Percentiles rank a stretch among this genome's conserved stretches.
Conservation (phyloP, 1,140 invertebrate species). For the Contarinia nasturtii region DNA sequence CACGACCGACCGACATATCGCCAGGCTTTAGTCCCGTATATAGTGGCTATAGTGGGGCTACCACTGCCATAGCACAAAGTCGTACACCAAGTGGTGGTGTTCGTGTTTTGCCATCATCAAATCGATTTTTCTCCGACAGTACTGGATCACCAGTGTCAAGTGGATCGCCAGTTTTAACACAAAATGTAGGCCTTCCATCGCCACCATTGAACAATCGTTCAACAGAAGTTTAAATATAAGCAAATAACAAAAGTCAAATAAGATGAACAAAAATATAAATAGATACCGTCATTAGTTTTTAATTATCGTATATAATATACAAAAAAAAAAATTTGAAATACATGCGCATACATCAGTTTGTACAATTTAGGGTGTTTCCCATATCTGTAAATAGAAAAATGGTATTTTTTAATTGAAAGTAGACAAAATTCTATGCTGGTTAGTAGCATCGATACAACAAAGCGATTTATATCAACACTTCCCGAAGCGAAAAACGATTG, state of each 20-base stretch:
- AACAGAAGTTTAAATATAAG: constrained; percentile 17
- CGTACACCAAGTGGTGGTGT: constrained; percentile 18
- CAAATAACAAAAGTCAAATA: neutral
- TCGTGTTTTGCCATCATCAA: constrained; percentile 13
- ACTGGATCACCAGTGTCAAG: neutral
- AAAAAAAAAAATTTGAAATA: too few relatives aligned
- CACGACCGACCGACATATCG: neutral
- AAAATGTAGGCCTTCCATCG: constrained; percentile 19
- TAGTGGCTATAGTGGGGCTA: constrained; percentile 19
- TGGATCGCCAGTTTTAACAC: constrained; percentile 3
- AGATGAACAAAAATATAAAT: too few relatives aligned
- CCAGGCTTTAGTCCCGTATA: constrained; percentile 22
- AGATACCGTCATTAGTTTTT: too few relatives aligned
- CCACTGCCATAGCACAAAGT: constrained; percentile 7
- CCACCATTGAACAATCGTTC: constrained; percentile 15
- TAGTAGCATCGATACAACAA: too few relatives aligned
- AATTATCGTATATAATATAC: too few relatives aligned
- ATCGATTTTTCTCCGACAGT: constrained; percentile 4
- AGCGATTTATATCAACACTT: too few relatives aligned
- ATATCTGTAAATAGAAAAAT: too few relatives aligned
- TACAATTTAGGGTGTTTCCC: too few relatives aligned
- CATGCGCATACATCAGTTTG: too few relatives aligned
- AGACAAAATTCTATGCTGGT: too few relatives aligned
- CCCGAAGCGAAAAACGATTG: too few relatives aligned
- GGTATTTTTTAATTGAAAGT: too few relatives aligned